Evolutionary conservation across 1,140 invertebrate species (phyloP), one percentile per base, ranked within the genome.

Genomic region (Drosophila kikkawai): DNA sequence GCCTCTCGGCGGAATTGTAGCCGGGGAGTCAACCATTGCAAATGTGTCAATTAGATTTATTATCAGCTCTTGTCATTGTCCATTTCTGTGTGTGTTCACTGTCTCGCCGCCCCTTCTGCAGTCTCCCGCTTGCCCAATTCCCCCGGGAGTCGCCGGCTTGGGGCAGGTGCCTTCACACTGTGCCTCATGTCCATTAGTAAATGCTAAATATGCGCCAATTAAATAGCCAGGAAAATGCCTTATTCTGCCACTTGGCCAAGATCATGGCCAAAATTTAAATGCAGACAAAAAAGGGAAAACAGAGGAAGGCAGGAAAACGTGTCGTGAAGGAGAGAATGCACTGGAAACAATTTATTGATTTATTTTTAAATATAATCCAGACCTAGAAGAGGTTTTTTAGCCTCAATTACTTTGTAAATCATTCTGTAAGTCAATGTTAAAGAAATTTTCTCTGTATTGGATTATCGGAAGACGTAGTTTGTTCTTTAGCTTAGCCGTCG

Each of bases 21-120:
- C 56, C 68, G 67, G 70, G 61, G 65, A 59, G 70, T 80, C 80
- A 77, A 60, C 82, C 81, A 79, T 73, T 75, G 90, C 90, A 91
- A 87, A 91, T 91, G 90, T 91, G 90, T 91, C 90, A 91, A 91
- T 91, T 91, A 91, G 90, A 91, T 91, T 91, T 91, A 91, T 91
- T 91, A 91, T 91, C 90, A 87, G 78, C 82, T 84, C 73, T 80
- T 82, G 58, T 82, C 75, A 66, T 78, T 71, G 71, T 67, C 68
- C 50, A 73, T 60, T 64, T 57, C 53, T 53, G 66, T 79, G 74
- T 67, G 67, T 71, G 69, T 58, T 51, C 19, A 73, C 69, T 60
- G 69, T 73, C 69, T 57, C 17, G 26, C 42, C 19, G 17, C 34
- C 15, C 17, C 45, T 19, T 22, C 26, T 7, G 7, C 41, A 5